Evolutionary conservation across 2,888 invertebrate species (phyloP), one percentile per base, ranked within the genome.

Genomic region (Thumatha senex): DNA sequence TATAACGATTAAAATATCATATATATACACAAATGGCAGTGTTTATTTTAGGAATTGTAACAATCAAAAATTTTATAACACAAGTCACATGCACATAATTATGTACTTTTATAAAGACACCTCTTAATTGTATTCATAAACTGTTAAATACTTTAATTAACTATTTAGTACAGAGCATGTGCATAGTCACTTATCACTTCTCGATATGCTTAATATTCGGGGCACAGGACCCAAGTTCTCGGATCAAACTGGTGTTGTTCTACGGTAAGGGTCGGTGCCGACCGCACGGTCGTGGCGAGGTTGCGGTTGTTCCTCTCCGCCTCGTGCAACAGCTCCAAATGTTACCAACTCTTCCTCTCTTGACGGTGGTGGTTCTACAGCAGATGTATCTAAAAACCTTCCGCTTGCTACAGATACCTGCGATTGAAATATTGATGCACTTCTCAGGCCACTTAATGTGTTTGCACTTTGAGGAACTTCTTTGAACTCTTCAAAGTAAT

Each of bases 331-430:
- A 48, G 94, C 89, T 68, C 95, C 94, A 74, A 95, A 95, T 10
- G 95, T 94, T 40, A 95, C 94, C 74, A 95, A 93, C 68, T 95
- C 95, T 61, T 94, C 94, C 58, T 94, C 93, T 43, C 93, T 91
- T 1, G 94, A 93, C 36, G 94, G 93, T 10, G 94, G 93, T 46
- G 94, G 93, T 57, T 94, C 94, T 36, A 93, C 91, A 33, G 93
- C 93, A 24, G 95, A 94, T 35, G 94, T 94, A 51, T 92, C 95
- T 57, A 95, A 88, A 61, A 95, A 95, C 70, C 95, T 93, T 2
- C 94, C 93, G 53, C 95, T 95, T 24, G 94, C 92, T 57, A 95
- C 95, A 33, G 95, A 92, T 7, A 85, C 90, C 52, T 90, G 90
- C 8, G 91, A 91, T 63, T 91, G 91, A 48, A 91, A 91, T 79